Evolutionary conservation across 2,797 vertebrate genomes (phyloP).

Genomic region (Morelia viridis): DNA sequence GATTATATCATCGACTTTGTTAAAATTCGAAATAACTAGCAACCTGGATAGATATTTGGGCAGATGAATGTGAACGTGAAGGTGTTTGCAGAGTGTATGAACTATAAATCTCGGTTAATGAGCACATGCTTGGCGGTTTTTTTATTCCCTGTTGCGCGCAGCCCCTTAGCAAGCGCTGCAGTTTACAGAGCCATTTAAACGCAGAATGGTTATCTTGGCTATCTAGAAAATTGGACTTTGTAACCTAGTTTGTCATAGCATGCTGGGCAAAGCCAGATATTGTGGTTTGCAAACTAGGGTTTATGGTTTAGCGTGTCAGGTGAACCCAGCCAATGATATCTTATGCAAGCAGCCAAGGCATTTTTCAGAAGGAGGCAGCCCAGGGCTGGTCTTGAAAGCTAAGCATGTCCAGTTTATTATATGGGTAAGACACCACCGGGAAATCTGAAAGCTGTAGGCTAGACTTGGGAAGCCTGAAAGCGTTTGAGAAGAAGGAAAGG

Average conservation of each 20-base stretch:
- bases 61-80: neutral
- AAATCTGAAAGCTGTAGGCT: no score
- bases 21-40: neutral
- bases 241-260: neutral
- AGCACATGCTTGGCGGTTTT: no score
- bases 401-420: neutral
- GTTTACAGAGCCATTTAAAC: neutral
- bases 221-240: neutral
- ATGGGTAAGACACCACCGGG: no score
- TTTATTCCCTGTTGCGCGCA: neutral
- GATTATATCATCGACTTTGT: neutral
- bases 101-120: neutral
- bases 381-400: neutral
- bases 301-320: neutral
- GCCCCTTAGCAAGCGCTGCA: neutral
- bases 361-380: no score
- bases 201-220: neutral
- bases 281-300: neutral
- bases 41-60: neutral
- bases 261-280: neutral
- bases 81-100: neutral
- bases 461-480: no score
- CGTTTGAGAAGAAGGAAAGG: no score
- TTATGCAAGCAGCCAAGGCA: neutral
- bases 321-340: neutral